Evolutionary conservation across 2,113 vertebrate species (phyloP), one percentile per base, ranked within the genome.

Genomic region (Vicugna pacos): DNA sequence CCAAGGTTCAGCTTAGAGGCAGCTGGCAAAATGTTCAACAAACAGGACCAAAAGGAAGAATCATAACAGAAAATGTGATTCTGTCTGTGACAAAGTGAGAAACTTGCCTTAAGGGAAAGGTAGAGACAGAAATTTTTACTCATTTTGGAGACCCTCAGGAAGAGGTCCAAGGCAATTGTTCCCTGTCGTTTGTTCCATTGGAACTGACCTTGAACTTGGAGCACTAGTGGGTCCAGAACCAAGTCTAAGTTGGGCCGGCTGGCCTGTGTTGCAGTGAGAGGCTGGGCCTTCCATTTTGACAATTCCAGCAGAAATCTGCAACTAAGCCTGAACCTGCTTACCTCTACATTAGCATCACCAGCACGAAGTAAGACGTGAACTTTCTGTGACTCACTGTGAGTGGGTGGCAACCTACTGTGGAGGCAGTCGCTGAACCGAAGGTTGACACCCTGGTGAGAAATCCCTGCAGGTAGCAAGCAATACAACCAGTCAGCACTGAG

Each of bases 321-420:
- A 85, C 70, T 84, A 20, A 93, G 24, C 46, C 67, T 58, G 42
- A 77, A 91, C 38, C 69, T 91, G 24, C 77, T 81, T 89, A 85
- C 81, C 42, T 92, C 58, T 52, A 2, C 22, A 22, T 93, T 91
- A 89, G 69, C 89, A 85, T 92, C 35, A 3, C 76, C 64, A 79
- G 19, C 82, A 69, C 5, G 3, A 93, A 93, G 91, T 72, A 50
- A 95, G 80, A 91, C 92, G 16, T 97, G 97, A 97, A 97, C 94
- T 98, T 94, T 54, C 70, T 56, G 12, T 97, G 97, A 97, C 94
- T 97, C 96, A 87, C 64, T 70, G 2, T 60, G 92, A 96, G 97
- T 95, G 82, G 97, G 96, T 93, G 96, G 89, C 77, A 96, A 24
- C 89, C 86, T 87, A 58, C 96, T 92, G 92, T 92, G 95, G 89